These are phyloP conservation scores for Idaea straminata DNA, from an alignment of 2,888 invertebrate species.

Conservation along the genomic window DNA sequence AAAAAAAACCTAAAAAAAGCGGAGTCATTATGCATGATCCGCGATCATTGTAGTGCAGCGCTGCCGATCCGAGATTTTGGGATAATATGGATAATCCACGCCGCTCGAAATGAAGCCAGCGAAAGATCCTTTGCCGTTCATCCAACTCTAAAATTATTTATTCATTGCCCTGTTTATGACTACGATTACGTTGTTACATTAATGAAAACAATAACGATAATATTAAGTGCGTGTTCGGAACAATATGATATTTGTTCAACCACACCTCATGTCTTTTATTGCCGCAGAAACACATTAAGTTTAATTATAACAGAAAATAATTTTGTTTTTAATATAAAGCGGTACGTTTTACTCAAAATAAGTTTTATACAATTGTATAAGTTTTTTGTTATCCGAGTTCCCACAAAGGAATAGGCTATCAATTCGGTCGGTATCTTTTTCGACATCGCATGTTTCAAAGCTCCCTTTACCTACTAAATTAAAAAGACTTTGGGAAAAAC, in stretches of 20 bases:
- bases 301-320: neutral
- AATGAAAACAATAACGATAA: constrained; percentile 36
- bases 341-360: neutral
- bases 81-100: constrained; percentile 74
- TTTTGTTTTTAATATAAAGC: neutral
- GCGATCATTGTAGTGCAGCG: constrained; percentile 57
- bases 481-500: no score
- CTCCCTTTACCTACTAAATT: no score
- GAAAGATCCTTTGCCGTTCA: constrained; percentile 58
- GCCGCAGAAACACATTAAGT: constrained; percentile 1
- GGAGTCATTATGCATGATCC: constrained; percentile 61
- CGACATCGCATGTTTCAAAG: no score
- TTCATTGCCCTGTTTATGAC: constrained; percentile 59
- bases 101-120: constrained; percentile 63
- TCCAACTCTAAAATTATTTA: constrained; percentile 66
- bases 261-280: neutral
- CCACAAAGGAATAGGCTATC: no score
- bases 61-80: constrained; percentile 66
- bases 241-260: constrained; percentile 4
- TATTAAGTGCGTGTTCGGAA: constrained; percentile 34
- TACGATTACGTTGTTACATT: constrained; percentile 49
- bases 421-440: no score
- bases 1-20: constrained; percentile 62
- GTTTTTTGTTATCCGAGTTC: no score
- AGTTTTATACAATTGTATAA: neutral